Percentiles rank a stretch among this genome's conserved stretches.
phyloP scores from a whole-genome alignment of 2,797 vertebrate genomes.

The Anguilla obscura region DNA sequence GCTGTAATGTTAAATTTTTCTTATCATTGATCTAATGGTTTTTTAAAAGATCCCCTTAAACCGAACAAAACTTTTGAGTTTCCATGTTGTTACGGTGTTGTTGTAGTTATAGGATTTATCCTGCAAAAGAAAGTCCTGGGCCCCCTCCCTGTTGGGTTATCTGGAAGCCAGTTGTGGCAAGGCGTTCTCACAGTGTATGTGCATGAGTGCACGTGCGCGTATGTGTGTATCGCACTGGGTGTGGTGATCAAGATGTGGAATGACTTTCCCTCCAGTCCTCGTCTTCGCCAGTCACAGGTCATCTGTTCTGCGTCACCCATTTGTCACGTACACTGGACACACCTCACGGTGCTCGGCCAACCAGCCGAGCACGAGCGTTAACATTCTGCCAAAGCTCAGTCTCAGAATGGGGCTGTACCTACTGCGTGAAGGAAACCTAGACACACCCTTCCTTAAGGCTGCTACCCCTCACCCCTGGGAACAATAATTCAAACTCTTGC shows the following conservation, averaged over 20 bases:
- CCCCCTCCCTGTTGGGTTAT: background rate
- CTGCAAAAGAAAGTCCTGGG: background rate
- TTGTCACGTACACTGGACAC: background rate
- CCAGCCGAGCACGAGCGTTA: background rate
- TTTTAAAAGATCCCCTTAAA: background rate
- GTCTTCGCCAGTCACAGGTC: background rate
- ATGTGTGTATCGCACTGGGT: background rate
- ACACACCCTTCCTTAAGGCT: background rate
- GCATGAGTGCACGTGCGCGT: background rate
- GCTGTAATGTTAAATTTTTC: no score
- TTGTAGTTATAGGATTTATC: background rate
- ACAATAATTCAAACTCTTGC: background rate
- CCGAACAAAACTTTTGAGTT: background rate
- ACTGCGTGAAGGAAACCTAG: background rate
- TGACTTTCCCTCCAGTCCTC: background rate
- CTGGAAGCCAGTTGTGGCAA: background rate
- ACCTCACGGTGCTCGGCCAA: background rate
- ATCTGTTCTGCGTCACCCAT: constrained; percentile 8
- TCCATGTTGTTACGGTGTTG: background rate
- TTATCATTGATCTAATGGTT: background rate
- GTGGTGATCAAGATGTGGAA: constrained; percentile 2
- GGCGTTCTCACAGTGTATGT: background rate
- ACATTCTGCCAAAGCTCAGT: background rate
- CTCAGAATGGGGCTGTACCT: background rate
- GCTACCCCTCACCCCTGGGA: background rate